Evolutionary conservation across 2,888 invertebrate species (phyloP), one percentile per base, ranked within the genome.

Genomic region (Cistogaster globosa): DNA sequence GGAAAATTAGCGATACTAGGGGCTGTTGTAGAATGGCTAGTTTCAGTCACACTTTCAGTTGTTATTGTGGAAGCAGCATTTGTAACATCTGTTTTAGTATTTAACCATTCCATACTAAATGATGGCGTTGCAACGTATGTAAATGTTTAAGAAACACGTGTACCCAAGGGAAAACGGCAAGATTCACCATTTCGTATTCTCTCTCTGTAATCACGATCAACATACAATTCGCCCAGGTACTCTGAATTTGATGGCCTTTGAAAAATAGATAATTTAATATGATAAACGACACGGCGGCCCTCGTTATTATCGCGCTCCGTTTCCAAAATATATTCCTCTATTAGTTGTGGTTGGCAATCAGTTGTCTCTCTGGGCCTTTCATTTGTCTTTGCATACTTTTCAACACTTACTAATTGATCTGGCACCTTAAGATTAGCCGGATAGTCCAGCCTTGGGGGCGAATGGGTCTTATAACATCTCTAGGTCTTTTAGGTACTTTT

Each of bases 251-350:
- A 96, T 89, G 97, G 96, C 92, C 97, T 94, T 93, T 97, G 97
- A 86, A 96, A 94, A 92, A 98, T 97, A 79, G 97, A 96, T 88
- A 98, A 94, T 91, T 97, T 97, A 90, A 97, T 97, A 92, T 96
- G 95, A 93, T 97, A 96, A 20, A 92, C 88, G 88, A 96, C 95
- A 84, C 95, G 94, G 11, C 95, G 94, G 0, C 94, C 93, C 63
- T 92, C 92, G 48, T 95, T 95, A 0, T 94, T 93, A 48, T 93
- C 91, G 79, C 94, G 94, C 89, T 97, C 97, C 62, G 97, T 97
- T 93, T 98, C 98, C 88, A 98, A 93, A 75, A 97, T 95, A 92
- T 97, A 97, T 91, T 97, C 97, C 92, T 98, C 97, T 67, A 97
- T 95, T 65, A 97, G 93, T 92, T 96, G 96, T 58, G 97, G 97